Percentiles rank a stretch among this genome's conserved stretches.
Conservation (phyloP, 37 sponge, comb jelly and placozoan species). For the Bolinopsis microptera region DNA sequence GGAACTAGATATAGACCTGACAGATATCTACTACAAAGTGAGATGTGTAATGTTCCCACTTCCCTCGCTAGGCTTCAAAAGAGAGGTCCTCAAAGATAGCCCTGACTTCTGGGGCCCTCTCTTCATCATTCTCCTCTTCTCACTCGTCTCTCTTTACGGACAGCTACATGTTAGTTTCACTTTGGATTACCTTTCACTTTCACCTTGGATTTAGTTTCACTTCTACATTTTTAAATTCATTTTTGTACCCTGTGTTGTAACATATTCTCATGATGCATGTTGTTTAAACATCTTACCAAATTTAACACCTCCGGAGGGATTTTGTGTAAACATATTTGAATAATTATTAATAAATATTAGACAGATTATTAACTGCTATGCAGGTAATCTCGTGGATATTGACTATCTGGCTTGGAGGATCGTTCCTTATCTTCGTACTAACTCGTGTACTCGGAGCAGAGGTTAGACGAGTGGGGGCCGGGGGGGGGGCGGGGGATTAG, state of each 20-base stretch:
- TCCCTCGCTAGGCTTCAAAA: constrained; percentile 71
- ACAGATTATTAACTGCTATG: background rate
- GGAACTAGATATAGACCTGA: constrained; percentile 85
- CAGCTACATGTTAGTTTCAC: constrained; percentile 77
- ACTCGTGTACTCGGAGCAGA: constrained; percentile 90
- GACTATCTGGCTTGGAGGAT: constrained; percentile 87
- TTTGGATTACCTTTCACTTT: background rate
- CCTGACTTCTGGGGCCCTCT: constrained; percentile 96
- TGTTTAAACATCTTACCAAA: too few relatives aligned
- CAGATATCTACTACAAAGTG: constrained; percentile 87
- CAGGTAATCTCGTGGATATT: constrained; percentile 93
- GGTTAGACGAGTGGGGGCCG: constrained; percentile 69
- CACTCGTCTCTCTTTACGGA: constrained; percentile 85
- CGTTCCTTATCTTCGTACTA: constrained; percentile 79
- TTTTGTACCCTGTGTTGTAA: too few relatives aligned
- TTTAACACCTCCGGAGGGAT: too few relatives aligned
- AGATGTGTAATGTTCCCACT: constrained; percentile 84
- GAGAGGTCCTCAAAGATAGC: constrained; percentile 75
- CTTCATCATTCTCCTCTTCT: constrained; percentile 78
- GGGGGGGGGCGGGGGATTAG: too few relatives aligned
- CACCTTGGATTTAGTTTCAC: too few relatives aligned
- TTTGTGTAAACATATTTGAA: too few relatives aligned
- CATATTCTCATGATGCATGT: too few relatives aligned
- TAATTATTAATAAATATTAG: too few relatives aligned
- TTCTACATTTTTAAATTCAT: too few relatives aligned